These are phyloP conservation scores for Monochamus alternatus DNA, from an alignment of 2,888 invertebrate species.

Conservation along the genomic window DNA sequence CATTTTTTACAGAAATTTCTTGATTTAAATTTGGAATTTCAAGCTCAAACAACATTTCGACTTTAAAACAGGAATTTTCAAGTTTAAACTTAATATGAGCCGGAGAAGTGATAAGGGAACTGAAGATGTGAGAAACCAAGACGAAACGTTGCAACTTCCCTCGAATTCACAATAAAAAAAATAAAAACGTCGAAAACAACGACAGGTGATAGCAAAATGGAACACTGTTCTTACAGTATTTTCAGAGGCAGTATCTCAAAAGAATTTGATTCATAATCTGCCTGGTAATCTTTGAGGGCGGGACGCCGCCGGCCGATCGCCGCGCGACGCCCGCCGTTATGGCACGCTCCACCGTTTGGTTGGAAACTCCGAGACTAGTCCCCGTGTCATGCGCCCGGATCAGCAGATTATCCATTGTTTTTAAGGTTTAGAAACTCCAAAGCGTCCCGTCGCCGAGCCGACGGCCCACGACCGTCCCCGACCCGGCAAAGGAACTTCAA, in stretches of 20 bases:
- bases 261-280: slow-evolving; percentile 57
- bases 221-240: slow-evolving; percentile 63
- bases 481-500: slow-evolving; percentile 35
- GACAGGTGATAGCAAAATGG: slow-evolving; percentile 55
- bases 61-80: too few species aligned
- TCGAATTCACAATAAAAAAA: too few species aligned
- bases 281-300: slow-evolving; percentile 39
- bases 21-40: too few species aligned
- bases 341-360: slow-evolving; percentile 53
- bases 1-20: too few species aligned
- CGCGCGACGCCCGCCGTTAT: slow-evolving; percentile 55
- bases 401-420: slow-evolving; percentile 39
- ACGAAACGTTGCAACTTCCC: slow-evolving; percentile 35
- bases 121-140: slow-evolving; percentile 32
- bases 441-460: slow-evolving; percentile 1
- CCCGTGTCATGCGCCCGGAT: slow-evolving; percentile 42
- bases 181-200: slow-evolving; percentile 39
- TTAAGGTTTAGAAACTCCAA: slow-evolving; percentile 10
- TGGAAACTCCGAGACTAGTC: slow-evolving; percentile 48
- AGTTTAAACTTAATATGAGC: too few species aligned
- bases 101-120: too few species aligned
- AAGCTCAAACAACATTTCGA: too few species aligned
- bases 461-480: background rate
- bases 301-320: slow-evolving; percentile 56
- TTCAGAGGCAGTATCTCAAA: slow-evolving; percentile 63